phyloP scores from a whole-genome alignment of 2,888 invertebrate genomes.

The Amorpha juglandis region DNA sequence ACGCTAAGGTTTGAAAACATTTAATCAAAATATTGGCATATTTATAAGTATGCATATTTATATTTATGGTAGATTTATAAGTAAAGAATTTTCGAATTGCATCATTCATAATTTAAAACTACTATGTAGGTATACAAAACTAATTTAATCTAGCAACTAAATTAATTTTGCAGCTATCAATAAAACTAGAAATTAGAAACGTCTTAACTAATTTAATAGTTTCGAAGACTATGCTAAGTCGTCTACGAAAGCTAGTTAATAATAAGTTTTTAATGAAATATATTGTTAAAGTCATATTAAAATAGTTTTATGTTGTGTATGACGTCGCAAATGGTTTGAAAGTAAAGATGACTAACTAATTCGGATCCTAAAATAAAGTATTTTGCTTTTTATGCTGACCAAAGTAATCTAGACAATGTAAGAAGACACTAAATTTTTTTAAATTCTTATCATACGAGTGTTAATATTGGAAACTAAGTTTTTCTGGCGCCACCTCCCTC shows the following conservation, averaged over 20 bases:
- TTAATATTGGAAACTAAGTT: no score
- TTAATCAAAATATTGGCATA: no score
- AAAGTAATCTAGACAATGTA: no score
- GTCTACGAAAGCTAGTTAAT: constrained; percentile 4
- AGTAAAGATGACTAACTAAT: neutral
- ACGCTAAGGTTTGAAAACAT: no score
- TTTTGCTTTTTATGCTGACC: no score
- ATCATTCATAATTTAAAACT: neutral
- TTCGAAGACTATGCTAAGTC: constrained; percentile 11
- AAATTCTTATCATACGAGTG: no score
- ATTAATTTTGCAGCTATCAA: neutral
- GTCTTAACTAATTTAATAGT: constrained; percentile 9
- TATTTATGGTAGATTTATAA: neutral
- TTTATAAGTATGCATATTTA: no score
- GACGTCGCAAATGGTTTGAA: neutral
- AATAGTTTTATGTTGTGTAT: neutral
- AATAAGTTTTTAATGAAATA: constrained; percentile 11
- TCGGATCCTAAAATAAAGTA: no score
- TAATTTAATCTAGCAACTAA: neutral
- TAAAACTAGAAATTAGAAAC: neutral
- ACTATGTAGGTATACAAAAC: no score
- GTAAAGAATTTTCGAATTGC: neutral
- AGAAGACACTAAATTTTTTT: no score
- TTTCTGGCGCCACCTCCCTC: no score
- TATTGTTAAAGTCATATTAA: constrained; percentile 13